Base-by-base conservation (phyloP, 2,797 vertebrate species). In the Sebastes kiyomatsui region DNA sequence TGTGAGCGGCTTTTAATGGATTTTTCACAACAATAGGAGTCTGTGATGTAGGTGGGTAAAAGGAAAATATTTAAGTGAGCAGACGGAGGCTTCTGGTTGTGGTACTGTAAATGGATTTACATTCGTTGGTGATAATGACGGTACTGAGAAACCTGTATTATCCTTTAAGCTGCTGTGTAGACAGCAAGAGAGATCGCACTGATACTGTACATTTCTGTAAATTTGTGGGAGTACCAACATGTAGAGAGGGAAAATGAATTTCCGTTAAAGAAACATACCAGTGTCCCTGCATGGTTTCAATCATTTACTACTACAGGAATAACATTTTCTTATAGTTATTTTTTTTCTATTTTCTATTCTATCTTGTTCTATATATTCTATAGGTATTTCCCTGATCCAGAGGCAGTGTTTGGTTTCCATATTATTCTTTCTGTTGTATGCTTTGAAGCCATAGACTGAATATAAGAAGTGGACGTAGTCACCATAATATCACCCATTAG, bases 1-100 rank as follows among this genome's bases (percentile, higher is more conserved):
- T 68, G n/a, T 79, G 16, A 61, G 60, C 33, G 27, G 33, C 55
- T 81, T 75, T 49, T 59, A 75, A 77, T 77, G 80, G 49, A 28
- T 80, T 75, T 79, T 66, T 64, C 59, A 70, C 72, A 33, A 79
- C 35, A 81, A 67, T 56, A 33, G 38, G 1, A 30, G 33, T n/a
- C 61, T 66, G 49, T 71, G 28, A 59, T 46, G 9, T 33, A 18
- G 13, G 18, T 27, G 56, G 1, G 27, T 23, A 61, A 33, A 11
- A 67, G 22, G 27, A 28, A 76, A 55, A 72, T 56, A 61, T 16
- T 27, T 20, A 74, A 16, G 23, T 68, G 27, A 69, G 32, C 71
- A 60, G 25, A 58, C 8, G 13, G 71, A 18, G 23, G 4, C 3
- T 12, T 58, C 18, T 58, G n/a, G 59, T 54, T 28, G 1, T 56